Evolutionary conservation across 2,113 vertebrate species (phyloP), one percentile per base, ranked within the genome.

Genomic region (Hippocampus comes): DNA sequence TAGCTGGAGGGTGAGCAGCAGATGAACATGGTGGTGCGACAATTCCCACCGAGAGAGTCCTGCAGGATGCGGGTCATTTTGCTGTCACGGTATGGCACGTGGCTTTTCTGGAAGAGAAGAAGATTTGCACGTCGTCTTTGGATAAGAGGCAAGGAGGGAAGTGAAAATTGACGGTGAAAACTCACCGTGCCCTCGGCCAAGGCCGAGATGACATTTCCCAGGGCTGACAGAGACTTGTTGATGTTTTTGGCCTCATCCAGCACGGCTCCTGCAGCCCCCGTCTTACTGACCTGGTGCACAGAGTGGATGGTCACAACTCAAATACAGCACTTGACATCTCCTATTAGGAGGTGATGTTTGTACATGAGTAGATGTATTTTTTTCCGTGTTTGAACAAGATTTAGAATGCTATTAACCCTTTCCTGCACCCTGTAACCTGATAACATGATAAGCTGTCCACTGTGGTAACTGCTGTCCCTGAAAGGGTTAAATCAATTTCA

Each of bases 171-270:
- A 11, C n/a, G 14, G 56, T 15, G 1, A 6, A 65, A 15, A 41
- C 94, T 93, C 83, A 97, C 96, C 51, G 94, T 95, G 84, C 95
- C 95, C 85, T 98, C 96, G 0, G 96, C 96, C 93, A 98, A 85
- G 0, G 96, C 95, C 0, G 96, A 97, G 89, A 98, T 98, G 84
- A 98, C 96, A 2, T 98, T 98, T 63, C 96, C 96, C 67, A 98
- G 89, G 4, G 96, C 95, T 0, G 96, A 97, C 25, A 98, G 91
- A 2, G 96, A 98, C 85, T 97, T 97, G 90, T 98, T 98, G 84
- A 98, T 98, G 78, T 97, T 98, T 90, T 96, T 97, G 25, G 95
- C 95, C 74, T 97, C 95, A 1, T 96, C 95, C 89, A 97, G 87
- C 69, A 97, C 94, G 0, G 95, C 90, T 21, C 95, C 95, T 74